These are phyloP conservation scores for Alentia gelatinosa DNA, from an alignment of 2,888 invertebrate species.

Conservation along the genomic window DNA sequence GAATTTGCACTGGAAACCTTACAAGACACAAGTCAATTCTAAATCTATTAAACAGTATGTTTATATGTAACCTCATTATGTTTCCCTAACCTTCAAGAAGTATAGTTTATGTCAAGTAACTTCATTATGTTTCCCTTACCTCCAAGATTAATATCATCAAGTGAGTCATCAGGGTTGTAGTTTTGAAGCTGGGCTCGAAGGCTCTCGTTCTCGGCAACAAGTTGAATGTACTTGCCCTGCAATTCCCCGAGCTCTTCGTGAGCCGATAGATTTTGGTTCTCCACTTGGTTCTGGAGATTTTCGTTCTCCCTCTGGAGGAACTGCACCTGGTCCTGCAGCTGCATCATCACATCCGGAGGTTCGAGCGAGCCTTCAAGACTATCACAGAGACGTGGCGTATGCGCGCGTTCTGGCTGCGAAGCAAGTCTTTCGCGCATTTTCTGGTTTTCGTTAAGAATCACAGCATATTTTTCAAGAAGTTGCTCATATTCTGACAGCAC, in stretches of 20 bases:
- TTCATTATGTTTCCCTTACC: conserved; percentile 9
- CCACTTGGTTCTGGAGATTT: neutral
- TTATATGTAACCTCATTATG: no score
- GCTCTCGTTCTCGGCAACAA: conserved; percentile 5
- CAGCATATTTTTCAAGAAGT: neutral
- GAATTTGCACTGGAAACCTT: no score
- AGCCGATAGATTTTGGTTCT: neutral
- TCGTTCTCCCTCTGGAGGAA: neutral
- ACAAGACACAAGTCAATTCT: no score
- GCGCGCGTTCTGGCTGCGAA: neutral
- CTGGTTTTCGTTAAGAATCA: conserved; percentile 1
- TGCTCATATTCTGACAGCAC: neutral
- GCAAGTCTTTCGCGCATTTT: neutral
- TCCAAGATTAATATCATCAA: neutral
- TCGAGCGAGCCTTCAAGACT: conserved; percentile 1
- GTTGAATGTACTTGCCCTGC: conserved; percentile 34
- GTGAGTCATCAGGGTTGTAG: neutral
- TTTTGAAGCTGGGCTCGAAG: neutral
- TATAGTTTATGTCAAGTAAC: no score
- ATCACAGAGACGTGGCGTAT: neutral
- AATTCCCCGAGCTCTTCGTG: conserved; percentile 11
- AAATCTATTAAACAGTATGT: no score
- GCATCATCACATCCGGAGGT: neutral
- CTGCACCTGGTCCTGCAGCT: neutral
- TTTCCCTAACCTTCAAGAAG: no score